Evolutionary conservation across 2,113 vertebrate species (phyloP).

Genomic region (Lutjanus erythropterus): DNA sequence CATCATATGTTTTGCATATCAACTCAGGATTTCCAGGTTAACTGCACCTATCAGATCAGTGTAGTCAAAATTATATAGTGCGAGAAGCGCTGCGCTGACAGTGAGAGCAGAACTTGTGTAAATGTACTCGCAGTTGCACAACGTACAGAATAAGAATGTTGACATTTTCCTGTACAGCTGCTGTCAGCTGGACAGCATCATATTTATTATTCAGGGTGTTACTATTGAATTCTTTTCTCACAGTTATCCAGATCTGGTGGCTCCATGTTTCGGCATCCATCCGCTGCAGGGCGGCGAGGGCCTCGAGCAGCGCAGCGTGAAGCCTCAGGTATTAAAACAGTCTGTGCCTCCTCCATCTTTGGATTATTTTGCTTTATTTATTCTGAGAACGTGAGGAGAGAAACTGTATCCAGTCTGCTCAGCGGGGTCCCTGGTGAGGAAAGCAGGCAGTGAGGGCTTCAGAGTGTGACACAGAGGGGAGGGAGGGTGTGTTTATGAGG

Average conservation of each 20-base stretch:
- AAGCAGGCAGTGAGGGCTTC: not conserved
- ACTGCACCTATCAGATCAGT: not conserved
- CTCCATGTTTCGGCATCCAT: constrained; percentile 68
- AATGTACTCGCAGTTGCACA: not conserved
- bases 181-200: not conserved
- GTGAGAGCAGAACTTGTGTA: not conserved
- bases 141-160: not conserved
- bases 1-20: not conserved
- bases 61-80: not conserved
- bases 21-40: not conserved
- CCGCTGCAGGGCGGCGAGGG: constrained; percentile 44
- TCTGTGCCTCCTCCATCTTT: not conserved
- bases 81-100: not conserved
- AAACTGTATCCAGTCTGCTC: not conserved
- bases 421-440: not conserved
- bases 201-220: constrained; percentile 29
- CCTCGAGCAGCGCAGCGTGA: constrained; percentile 36
- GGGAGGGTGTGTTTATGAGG: constrained; percentile 2
- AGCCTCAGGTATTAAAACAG: constrained; percentile 51
- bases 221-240: constrained; percentile 11
- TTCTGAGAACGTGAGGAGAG: not conserved
- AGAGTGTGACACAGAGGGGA: not conserved
- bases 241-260: constrained; percentile 76
- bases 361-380: not conserved
- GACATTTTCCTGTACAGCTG: not conserved